Conservation (phyloP, 92 coral and sea anemone genomes). For the Zoanthus solanderi region DNA sequence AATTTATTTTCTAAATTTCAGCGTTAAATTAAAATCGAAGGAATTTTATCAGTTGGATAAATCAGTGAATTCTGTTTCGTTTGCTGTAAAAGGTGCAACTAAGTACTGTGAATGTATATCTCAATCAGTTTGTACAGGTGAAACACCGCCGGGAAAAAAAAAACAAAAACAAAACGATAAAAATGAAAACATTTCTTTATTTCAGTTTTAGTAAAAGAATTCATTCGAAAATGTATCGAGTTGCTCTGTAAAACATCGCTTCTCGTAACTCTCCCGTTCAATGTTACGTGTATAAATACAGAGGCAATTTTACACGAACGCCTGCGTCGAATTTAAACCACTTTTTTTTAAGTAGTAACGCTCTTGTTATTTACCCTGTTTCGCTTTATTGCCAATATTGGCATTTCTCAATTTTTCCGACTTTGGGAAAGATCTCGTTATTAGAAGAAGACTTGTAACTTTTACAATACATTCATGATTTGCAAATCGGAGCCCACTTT, state of each 20-base stretch:
- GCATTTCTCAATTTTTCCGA: not conserved
- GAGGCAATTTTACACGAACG: not conserved
- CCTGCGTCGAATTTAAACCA: not conserved
- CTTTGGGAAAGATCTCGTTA: not conserved
- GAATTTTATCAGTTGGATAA: not conserved
- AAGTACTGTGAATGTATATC: not conserved
- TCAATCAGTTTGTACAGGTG: not conserved
- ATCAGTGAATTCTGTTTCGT: not conserved
- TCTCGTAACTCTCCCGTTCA: not conserved
- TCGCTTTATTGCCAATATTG: not conserved
- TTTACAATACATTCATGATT: not conserved
- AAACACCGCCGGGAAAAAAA: not conserved
- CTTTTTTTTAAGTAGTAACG: no score
- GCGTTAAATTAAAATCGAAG: not conserved
- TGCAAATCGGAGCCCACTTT: not conserved
- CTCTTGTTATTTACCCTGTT: no score
- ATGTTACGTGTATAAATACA: not conserved
- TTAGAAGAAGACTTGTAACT: not conserved
- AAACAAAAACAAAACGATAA: slow-evolving; percentile 3
- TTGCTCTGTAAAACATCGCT: not conserved
- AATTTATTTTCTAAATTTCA: not conserved
- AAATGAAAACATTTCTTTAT: not conserved
- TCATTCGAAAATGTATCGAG: not conserved
- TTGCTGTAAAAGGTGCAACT: not conserved
- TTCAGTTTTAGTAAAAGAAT: not conserved